A percentile compares a stretch with the other conserved stretches of the same genome.
Conservation (phyloP, 2,113 vertebrate species). For the Epinephelus fuscoguttatus region DNA sequence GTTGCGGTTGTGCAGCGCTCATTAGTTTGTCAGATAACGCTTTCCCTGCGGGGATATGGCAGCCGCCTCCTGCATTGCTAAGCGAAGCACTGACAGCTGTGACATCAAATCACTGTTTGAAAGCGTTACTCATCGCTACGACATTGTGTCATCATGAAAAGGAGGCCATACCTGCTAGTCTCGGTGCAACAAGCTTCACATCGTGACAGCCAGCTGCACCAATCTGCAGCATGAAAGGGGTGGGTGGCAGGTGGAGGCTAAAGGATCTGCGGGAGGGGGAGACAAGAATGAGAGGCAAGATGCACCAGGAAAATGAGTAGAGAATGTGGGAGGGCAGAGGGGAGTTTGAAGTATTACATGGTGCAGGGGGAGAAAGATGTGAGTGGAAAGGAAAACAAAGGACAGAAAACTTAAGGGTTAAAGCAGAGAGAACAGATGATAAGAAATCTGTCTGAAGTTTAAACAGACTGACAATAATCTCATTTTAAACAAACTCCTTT, state of each 20-base stretch:
- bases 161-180: conserved; percentile 67
- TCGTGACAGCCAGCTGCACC: conserved; percentile 71
- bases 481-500: conserved; percentile 14
- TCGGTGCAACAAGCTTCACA: conserved; percentile 63
- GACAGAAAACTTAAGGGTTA: background rate
- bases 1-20: conserved; percentile 57
- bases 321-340: conserved; percentile 34
- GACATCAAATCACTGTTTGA: conserved; percentile 78
- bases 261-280: conserved; percentile 45
- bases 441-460: conserved; percentile 11
- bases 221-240: conserved; percentile 64
- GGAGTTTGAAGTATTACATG: conserved; percentile 40
- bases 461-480: conserved; percentile 28
- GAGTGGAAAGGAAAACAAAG: conserved; percentile 7
- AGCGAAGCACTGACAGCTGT: conserved; percentile 78
- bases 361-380: conserved; percentile 4
- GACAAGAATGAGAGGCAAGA: conserved; percentile 18
- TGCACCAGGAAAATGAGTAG: conserved; percentile 14
- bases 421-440: conserved; percentile 24
- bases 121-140: conserved; percentile 67
- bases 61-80: conserved; percentile 70
- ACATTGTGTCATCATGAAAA: conserved; percentile 77
- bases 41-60: conserved; percentile 61
- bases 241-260: conserved; percentile 64
- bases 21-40: conserved; percentile 77